A percentile compares a stretch with the other conserved stretches of the same genome.
phyloP scores from a whole-genome alignment of 2,797 vertebrate genomes.

The Zenarchopterus dispar region DNA sequence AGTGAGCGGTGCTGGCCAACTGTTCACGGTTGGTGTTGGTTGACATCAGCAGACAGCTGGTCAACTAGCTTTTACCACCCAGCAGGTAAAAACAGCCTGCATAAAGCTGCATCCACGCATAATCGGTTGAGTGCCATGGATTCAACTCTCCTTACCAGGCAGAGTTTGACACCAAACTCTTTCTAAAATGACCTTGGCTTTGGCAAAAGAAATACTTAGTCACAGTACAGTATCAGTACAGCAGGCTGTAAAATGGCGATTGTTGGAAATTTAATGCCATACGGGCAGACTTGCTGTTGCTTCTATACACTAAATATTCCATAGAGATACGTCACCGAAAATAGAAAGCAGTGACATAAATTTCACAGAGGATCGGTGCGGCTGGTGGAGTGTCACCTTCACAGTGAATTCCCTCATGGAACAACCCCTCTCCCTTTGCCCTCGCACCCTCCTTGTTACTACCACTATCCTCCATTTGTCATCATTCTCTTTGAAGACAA shows the following conservation, averaged over 20 bases:
- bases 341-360: constrained; percentile 26
- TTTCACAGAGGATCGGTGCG: constrained; percentile 31
- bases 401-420: constrained; percentile 58
- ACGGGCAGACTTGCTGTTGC: neutral
- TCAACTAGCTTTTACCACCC: constrained; percentile 13
- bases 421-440: constrained; percentile 7
- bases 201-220: constrained; percentile 9
- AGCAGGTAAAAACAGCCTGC: neutral
- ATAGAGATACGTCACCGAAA: constrained; percentile 24
- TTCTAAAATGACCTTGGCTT: neutral
- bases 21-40: constrained; percentile 23
- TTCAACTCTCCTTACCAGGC: constrained; percentile 1
- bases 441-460: constrained; percentile 33
- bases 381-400: constrained; percentile 59
- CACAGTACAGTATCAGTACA: neutral
- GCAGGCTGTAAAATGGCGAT: too few species aligned
- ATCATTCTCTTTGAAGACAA: constrained; percentile 59
- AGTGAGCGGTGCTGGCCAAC: neutral
- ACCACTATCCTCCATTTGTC: constrained; percentile 54
- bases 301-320: neutral
- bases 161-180: neutral
- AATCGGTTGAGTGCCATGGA: constrained; percentile 9
- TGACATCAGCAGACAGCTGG: constrained; percentile 25
- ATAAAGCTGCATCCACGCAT: constrained; percentile 4
- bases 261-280: neutral